A percentile compares a stretch with the other conserved stretches of the same genome.
phyloP scores from a whole-genome alignment of 2,888 invertebrate species.

The Cheilosia impressa region DNA sequence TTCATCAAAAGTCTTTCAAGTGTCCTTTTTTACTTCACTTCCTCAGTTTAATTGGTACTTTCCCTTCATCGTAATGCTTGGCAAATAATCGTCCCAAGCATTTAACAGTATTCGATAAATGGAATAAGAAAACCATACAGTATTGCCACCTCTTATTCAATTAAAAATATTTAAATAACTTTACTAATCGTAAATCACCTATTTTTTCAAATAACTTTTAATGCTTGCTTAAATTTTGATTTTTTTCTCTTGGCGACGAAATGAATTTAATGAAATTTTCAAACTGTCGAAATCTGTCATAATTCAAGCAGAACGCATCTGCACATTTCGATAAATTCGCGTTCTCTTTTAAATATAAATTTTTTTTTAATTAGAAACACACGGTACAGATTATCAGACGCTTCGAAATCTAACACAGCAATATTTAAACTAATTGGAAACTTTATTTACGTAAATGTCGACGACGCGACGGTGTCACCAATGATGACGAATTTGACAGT shows the following conservation, averaged over 20 bases:
- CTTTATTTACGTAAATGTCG: constrained; percentile 37
- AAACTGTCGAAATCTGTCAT: constrained; percentile 41
- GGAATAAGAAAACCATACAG: too few relatives aligned
- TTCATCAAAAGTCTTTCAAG: too few relatives aligned
- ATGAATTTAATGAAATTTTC: constrained; percentile 26
- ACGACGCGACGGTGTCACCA: constrained; percentile 5
- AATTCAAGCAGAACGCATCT: constrained; percentile 35
- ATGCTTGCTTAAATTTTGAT: constrained; percentile 25
- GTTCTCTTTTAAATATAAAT: neutral
- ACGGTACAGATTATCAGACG: neutral
- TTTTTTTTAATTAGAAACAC: constrained; percentile 8
- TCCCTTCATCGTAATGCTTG: too few relatives aligned
- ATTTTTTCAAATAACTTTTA: constrained; percentile 18
- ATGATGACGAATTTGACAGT: constrained; percentile 33
- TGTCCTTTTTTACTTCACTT: too few relatives aligned
- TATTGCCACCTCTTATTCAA: neutral
- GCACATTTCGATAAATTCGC: constrained; percentile 4
- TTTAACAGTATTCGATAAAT: neutral
- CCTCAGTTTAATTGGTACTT: too few relatives aligned
- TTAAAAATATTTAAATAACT: constrained; percentile 13
- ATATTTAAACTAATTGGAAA: constrained; percentile 34
- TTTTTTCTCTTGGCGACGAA: constrained; percentile 51
- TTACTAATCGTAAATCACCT: constrained; percentile 10
- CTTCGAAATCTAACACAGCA: constrained; percentile 1
- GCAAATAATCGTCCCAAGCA: too few relatives aligned